Evolutionary conservation across 2,113 vertebrate genomes (phyloP), one percentile per base, ranked within the genome.

Genomic region (Trachemys scripta): DNA sequence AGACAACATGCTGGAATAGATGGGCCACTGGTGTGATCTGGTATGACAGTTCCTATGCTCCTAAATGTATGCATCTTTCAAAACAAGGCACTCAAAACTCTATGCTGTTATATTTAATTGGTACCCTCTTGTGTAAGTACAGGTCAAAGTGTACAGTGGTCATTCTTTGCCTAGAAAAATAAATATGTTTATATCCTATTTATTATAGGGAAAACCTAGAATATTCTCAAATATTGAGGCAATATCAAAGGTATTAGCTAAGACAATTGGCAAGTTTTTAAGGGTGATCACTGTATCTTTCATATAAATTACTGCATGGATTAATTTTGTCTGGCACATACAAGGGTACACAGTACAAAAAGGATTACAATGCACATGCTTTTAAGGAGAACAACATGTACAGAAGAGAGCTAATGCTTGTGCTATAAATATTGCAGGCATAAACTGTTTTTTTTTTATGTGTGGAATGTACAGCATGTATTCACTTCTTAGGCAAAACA

Each of bases 291-390:
- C 45, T 83, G 54, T 90, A 83, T 20, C 62, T 42, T 94, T 90
- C 0, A 42, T 54, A 57, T 27, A 49, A 65, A 85, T 72, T 38
- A 38, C 35, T 72, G 65, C 19, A 38, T 45, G 2, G n/a, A 10
- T 59, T 42, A 11, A 2, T 82, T 89, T 57, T 47, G 20, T 72
- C 50, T 90, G 85, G 45, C 1, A 84, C n/a, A 31, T 80, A 56
- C 1, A 84, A 84, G 51, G 59, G 22, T 75, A 50, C 2, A 90
- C 76, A 85, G 42, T 45, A 90, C n/a, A 54, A 51, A 56, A 24
- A 76, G 17, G 2, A 49, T 87, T 29, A 19, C 16, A 54, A 19
- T 56, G 5, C 0, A 38, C n/a, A 0, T n/a, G 29, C 6, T 69
- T 22, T 84, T 59, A 54, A 90, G 31, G 89, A 1, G 27, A 31